A percentile compares a stretch with the other conserved stretches of the same genome.
Evolutionary conservation across 1,140 invertebrate genomes (phyloP).

Genomic region (Mamestra configurata): DNA sequence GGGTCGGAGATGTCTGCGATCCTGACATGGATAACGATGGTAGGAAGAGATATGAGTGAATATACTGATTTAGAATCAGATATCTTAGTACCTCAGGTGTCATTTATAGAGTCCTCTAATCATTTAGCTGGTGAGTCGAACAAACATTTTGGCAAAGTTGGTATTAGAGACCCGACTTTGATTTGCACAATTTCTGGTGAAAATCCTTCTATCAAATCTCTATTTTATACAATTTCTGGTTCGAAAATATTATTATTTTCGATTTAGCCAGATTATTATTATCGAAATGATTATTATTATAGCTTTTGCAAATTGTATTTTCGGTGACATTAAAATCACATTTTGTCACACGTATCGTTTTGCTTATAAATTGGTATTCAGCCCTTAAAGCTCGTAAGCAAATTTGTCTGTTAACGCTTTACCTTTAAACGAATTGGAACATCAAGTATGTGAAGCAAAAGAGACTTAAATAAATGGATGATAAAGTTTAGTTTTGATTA

Average conservation of each 20-base stretch:
- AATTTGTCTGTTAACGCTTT: background rate
- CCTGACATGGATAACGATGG: conserved; percentile 70
- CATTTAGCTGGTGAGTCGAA: no score
- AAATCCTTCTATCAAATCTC: no score
- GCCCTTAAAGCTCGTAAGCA: conserved; percentile 1
- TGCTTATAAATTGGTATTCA: conserved; percentile 4
- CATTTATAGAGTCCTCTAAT: no score
- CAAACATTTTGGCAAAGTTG: no score
- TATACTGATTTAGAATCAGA: no score
- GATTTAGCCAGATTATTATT: background rate
- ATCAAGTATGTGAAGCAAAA: background rate
- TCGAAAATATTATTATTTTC: no score
- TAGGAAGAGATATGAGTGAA: no score
- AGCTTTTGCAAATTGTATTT: background rate
- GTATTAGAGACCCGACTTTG: no score
- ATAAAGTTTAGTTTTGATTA: no score
- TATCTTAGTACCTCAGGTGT: no score
- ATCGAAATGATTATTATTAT: background rate
- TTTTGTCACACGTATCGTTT: conserved; percentile 9
- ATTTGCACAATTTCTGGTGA: no score
- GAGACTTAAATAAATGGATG: background rate
- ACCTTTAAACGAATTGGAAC: background rate
- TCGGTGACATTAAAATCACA: background rate
- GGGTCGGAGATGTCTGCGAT: conserved; percentile 96
- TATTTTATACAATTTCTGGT: no score